A percentile compares a stretch with the other conserved stretches of the same genome.
These are phyloP conservation scores for Zaprionus vittiger DNA, from an alignment of 1,140 invertebrate species.

Conservation along the genomic window DNA sequence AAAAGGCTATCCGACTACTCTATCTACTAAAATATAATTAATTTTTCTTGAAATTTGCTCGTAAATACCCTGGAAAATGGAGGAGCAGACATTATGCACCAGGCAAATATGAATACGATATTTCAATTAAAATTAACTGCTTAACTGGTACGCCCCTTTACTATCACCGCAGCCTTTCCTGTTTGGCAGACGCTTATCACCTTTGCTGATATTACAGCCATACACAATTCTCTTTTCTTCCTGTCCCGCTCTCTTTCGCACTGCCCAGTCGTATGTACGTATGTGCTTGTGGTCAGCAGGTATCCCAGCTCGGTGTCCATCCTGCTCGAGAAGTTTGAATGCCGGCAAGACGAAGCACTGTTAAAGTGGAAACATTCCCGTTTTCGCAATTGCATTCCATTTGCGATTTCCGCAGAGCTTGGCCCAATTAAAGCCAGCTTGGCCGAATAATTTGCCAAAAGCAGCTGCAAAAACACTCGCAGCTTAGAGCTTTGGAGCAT, in stretches of 20 bases:
- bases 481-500: conserved; percentile 8
- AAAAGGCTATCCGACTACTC: no score
- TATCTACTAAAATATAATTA: no score
- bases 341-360: background rate
- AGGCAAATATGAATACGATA: no score
- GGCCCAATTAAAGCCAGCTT: conserved; percentile 5
- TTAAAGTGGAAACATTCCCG: background rate
- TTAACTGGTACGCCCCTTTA: no score
- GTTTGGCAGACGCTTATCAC: background rate
- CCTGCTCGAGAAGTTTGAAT: background rate
- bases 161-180: no score
- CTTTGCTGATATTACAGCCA: background rate
- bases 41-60: background rate
- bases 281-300: background rate
- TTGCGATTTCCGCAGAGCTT: background rate
- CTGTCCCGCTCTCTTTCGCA: background rate
- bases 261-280: background rate
- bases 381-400: background rate
- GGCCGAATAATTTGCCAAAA: conserved; percentile 3
- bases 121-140: no score
- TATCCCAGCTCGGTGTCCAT: background rate
- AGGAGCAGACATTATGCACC: no score
- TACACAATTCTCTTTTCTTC: background rate
- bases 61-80: background rate
- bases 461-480: conserved; percentile 28